A percentile compares a stretch with the other conserved stretches of the same genome.
Conservation (phyloP, 1,140 invertebrate genomes). For the Leguminivora glycinivorella region DNA sequence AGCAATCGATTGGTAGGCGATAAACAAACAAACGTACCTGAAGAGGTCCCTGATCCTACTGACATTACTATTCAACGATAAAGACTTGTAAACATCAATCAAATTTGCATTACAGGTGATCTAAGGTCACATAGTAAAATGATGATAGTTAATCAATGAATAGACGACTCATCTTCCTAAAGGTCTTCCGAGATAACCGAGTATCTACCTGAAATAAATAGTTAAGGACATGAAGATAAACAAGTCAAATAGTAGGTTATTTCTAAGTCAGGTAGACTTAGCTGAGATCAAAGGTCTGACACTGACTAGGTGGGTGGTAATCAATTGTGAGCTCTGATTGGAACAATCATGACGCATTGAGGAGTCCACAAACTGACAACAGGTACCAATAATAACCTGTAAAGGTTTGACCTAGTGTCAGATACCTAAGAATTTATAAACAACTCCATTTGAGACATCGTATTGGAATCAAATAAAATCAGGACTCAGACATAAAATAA, state of each 20-base stretch:
- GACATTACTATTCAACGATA: not conserved
- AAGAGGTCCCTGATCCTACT: not conserved
- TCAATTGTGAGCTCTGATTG: not conserved
- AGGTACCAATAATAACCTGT: not conserved
- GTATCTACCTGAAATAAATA: not conserved
- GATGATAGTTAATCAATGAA: not conserved
- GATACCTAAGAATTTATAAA: too few relatives aligned
- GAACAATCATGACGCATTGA: not conserved
- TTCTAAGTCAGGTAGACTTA: too few relatives aligned
- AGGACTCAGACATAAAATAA: too few relatives aligned
- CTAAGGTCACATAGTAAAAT: not conserved
- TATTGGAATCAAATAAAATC: too few relatives aligned
- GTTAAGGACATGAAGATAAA: not conserved
- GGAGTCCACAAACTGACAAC: not conserved
- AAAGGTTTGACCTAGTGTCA: too few relatives aligned
- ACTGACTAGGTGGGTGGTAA: not conserved
- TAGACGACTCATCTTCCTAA: not conserved
- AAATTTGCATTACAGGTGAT: not conserved
- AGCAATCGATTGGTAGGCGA: not conserved
- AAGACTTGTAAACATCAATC: not conserved
- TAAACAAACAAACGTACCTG: conserved; percentile 7
- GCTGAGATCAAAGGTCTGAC: too few relatives aligned
- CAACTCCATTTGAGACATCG: too few relatives aligned
- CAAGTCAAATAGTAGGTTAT: not conserved
- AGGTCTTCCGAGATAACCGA: not conserved